These are phyloP conservation scores for Nomada goodeniana DNA, from an alignment of 2,888 invertebrate species.

Conservation along the genomic window DNA sequence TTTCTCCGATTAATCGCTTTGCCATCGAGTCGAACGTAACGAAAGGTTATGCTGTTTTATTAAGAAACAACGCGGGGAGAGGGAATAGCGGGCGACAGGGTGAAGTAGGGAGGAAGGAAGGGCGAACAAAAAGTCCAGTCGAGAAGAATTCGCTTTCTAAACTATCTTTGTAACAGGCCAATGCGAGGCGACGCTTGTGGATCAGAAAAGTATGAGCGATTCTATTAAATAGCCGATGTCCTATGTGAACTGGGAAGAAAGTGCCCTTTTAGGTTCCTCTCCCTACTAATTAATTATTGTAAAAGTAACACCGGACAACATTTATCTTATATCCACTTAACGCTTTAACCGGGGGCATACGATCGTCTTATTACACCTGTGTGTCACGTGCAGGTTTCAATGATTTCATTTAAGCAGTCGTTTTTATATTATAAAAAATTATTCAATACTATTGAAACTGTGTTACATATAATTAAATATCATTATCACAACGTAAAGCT, in stretches of 20 bases:
- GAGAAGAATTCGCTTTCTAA: conserved; percentile 52
- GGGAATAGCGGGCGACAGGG: background rate
- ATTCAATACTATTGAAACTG: too few species aligned
- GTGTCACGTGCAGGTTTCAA: too few species aligned
- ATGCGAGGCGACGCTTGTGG: conserved; percentile 18
- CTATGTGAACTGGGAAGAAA: background rate
- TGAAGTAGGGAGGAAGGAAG: too few species aligned
- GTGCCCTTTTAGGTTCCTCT: background rate
- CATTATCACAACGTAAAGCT: too few species aligned
- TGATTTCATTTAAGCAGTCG: too few species aligned
- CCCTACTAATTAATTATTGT: too few species aligned
- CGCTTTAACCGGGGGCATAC: too few species aligned
- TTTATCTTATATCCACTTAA: too few species aligned
- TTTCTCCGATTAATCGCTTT: conserved; percentile 53
- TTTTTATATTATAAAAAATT: too few species aligned
- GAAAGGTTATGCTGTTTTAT: conserved; percentile 43
- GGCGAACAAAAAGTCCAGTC: conserved; percentile 31
- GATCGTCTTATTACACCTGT: too few species aligned
- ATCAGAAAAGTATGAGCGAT: background rate
- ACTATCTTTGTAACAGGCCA: conserved; percentile 29
- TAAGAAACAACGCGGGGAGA: conserved; percentile 19
- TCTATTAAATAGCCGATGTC: background rate
- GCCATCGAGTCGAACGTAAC: conserved; percentile 43
- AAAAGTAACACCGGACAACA: too few species aligned
- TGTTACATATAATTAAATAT: too few species aligned